Conservation (phyloP, 2,113 vertebrate genomes). For the Illadopsis cleaveri region DNA sequence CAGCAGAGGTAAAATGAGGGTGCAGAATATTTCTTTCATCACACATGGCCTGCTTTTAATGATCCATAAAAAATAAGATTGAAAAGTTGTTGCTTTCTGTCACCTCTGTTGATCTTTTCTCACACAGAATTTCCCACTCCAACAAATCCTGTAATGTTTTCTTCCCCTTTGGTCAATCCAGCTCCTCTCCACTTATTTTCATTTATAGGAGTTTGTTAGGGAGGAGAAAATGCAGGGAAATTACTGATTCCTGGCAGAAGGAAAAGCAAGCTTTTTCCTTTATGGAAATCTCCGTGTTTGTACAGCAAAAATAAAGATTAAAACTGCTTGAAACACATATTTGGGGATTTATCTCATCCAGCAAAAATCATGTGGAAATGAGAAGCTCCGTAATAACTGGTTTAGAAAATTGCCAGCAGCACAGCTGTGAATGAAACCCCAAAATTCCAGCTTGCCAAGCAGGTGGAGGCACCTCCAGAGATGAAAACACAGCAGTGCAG, state of each 20-base stretch:
- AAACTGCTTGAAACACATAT: not conserved
- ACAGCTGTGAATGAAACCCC: not conserved
- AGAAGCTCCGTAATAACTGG: not conserved
- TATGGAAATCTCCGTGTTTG: not conserved
- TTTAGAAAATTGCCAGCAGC: not conserved
- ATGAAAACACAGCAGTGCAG: not conserved
- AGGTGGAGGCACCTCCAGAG: not conserved
- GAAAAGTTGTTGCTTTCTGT: not conserved
- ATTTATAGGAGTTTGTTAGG: not conserved
- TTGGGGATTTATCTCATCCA: not conserved
- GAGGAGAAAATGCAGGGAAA: not conserved
- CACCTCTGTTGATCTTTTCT: not conserved
- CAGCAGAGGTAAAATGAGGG: not conserved
- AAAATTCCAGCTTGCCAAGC: constrained; percentile 7
- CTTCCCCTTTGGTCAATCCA: not conserved
- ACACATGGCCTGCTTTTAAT: not conserved
- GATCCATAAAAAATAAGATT: not conserved
- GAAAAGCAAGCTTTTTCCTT: not conserved
- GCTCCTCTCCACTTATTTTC: not conserved
- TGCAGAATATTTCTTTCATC: not conserved
- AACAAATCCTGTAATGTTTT: not conserved
- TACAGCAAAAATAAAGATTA: not conserved
- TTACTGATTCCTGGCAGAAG: not conserved
- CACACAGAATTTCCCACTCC: not conserved
- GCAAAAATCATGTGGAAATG: not conserved